Evolutionary conservation across 2,888 invertebrate species (phyloP), one percentile per base, ranked within the genome.

Genomic region (Ctenicera cuprea): DNA sequence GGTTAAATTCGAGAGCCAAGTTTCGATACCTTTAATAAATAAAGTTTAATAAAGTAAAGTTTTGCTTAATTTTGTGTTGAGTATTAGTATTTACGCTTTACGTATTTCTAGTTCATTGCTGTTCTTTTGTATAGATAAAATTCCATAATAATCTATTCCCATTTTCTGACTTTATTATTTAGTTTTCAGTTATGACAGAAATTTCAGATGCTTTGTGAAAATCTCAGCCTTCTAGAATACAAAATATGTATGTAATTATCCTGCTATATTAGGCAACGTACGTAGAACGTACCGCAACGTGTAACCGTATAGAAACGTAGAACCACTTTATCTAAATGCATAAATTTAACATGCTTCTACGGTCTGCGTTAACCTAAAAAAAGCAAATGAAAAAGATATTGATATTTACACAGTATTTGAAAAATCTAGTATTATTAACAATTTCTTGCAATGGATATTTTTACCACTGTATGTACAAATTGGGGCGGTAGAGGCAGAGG

Each of bases 121-220:
- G 74, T 89, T 89, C 63, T 91, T 90, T 69, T 91, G 90, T 54
- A 95, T 87, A 66, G 92, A 92, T 48, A 96, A 87, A 76, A 94
- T 91, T 2, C 92, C 92, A 84, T 95, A 96, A 85, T 94, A 96
- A 86, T 96, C 94, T 74, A 94, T 88, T 41, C 92, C 92, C 91
- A 92, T 92, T 77, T 80, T 59, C 33, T 68, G 16, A 65, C 41
- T 43, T 52, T 20, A 41, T 64, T 20, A 33, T 48, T 22, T 11
- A 41, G 14, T 62, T 52, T 38, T 61, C 5, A 41, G 5, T 18
- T 48, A 45, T 73, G 62, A 52, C 68, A 71, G 57, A 57, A 73
- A 59, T 54, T 63, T 66, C n/a, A n/a, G 16, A 52, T 20, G 68
- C n/a, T n/a, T n/a, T 50, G 18, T 37, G 30, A 20, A 33, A 16